A percentile compares a stretch with the other conserved stretches of the same genome.
Evolutionary conservation across 2,113 vertebrate genomes (phyloP).

Genomic region (Ictidomys tridecemlineatus): DNA sequence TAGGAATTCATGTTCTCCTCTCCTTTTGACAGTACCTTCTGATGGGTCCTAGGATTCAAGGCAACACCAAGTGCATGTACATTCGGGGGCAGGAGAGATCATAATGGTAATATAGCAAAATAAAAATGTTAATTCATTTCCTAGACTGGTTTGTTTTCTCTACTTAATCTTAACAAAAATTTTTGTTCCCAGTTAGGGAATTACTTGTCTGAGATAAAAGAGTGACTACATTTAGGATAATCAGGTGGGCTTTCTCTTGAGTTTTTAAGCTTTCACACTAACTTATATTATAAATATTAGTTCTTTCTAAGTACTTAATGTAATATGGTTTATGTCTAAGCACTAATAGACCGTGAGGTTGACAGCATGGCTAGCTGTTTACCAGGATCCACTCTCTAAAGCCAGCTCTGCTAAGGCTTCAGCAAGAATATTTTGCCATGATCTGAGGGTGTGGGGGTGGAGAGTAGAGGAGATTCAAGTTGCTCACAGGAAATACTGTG

Average conservation of each 20-base stretch:
- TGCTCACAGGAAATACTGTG: conserved; percentile 47
- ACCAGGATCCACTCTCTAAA: neutral
- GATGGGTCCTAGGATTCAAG: neutral
- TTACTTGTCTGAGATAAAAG: neutral
- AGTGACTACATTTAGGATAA: conserved; percentile 6
- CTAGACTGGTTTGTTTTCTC: neutral
- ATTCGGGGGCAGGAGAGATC: neutral
- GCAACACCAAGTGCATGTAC: neutral
- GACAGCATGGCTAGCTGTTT: neutral
- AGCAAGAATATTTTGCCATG: neutral
- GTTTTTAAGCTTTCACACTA: conserved; percentile 14
- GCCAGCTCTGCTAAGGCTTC: neutral
- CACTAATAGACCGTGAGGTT: neutral
- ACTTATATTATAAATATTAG: conserved; percentile 5
- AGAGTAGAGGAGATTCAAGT: neutral
- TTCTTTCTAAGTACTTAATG: conserved; percentile 36
- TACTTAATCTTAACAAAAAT: neutral
- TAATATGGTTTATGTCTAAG: conserved; percentile 7
- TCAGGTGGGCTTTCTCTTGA: neutral
- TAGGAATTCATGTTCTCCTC: neutral
- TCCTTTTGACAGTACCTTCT: neutral
- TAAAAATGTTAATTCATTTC: neutral
- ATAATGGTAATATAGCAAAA: neutral
- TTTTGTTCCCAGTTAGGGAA: conserved; percentile 6
- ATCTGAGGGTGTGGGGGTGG: neutral